Conservation (phyloP, 2,797 vertebrate genomes). For the Sebastes matsubarae region DNA sequence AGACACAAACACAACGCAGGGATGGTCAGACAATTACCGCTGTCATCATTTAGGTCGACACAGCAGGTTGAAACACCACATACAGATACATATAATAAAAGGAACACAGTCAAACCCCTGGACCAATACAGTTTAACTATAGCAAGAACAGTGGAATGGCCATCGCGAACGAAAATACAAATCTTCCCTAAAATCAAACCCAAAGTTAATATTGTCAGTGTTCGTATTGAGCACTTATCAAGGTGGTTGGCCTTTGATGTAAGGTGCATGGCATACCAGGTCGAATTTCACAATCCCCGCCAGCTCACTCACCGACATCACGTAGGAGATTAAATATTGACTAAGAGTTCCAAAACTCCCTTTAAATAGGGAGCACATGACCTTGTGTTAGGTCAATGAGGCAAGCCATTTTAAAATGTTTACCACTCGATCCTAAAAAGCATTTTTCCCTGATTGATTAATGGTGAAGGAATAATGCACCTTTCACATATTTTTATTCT, state of each 20-base stretch:
- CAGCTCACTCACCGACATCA: conserved; percentile 29
- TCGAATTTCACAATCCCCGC: conserved; percentile 43
- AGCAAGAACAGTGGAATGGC: background rate
- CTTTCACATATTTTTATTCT: background rate
- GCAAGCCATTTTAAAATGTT: conserved; percentile 1
- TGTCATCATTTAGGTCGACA: background rate
- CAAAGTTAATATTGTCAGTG: background rate
- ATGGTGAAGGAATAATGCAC: background rate
- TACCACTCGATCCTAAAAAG: background rate
- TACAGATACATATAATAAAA: background rate
- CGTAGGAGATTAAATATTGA: conserved; percentile 74
- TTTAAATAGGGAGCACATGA: conserved; percentile 6
- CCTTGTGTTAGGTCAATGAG: conserved; percentile 8
- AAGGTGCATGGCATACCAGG: conserved; percentile 6
- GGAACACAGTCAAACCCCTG: background rate
- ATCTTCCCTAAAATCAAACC: background rate
- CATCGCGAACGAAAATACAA: background rate
- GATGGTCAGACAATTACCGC: background rate
- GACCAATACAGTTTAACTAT: background rate
- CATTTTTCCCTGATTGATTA: background rate
- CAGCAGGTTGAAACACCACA: background rate
- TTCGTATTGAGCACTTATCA: background rate
- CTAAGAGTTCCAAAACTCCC: conserved; percentile 39
- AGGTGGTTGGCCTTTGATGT: background rate
- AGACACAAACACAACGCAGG: conserved; percentile 46